phyloP scores from a whole-genome alignment of 2,113 vertebrate genomes.

The Aramus guarauna region DNA sequence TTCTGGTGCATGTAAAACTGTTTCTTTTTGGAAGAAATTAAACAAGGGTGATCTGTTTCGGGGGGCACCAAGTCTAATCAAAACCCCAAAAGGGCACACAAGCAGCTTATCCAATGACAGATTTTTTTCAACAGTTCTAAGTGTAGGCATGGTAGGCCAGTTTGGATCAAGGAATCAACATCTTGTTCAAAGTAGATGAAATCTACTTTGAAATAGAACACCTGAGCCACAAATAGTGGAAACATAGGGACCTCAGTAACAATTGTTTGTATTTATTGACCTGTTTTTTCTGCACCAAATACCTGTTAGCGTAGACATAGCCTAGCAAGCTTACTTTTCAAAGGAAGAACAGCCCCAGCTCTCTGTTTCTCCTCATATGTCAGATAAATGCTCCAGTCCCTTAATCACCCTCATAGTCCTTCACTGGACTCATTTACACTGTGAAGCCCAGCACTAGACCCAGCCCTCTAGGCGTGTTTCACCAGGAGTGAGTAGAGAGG shows the following conservation, averaged over 20 bases:
- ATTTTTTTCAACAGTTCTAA: background rate
- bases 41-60: background rate
- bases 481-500: background rate
- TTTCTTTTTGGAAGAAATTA: background rate
- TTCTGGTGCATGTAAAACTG: background rate
- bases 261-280: background rate
- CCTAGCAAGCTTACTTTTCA: background rate
- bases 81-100: background rate
- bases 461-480: background rate
- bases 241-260: background rate
- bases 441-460: background rate
- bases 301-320: background rate
- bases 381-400: background rate
- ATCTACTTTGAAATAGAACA: background rate
- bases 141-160: background rate
- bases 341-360: background rate
- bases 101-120: background rate
- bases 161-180: background rate
- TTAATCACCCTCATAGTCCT: background rate
- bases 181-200: background rate
- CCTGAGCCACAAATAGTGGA: background rate
- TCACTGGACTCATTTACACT: background rate
- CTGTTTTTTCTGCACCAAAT: background rate
- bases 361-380: background rate
- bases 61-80: background rate